Base-by-base conservation (phyloP, 2,888 invertebrate genomes). In the Orthosia incerta region DNA sequence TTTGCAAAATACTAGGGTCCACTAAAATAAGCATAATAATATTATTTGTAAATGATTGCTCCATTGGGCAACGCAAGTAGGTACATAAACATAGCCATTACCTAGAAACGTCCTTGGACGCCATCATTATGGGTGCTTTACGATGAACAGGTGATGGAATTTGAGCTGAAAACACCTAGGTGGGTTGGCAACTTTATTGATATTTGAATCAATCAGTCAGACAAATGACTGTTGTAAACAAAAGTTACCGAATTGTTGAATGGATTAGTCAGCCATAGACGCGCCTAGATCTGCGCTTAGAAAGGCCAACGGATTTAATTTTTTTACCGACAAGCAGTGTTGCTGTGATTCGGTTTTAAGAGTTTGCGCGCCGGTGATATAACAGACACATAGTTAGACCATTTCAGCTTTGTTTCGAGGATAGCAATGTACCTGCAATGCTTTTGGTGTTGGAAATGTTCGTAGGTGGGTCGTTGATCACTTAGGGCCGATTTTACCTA, bases 41-140 rank as follows among this genome's bases (percentile, higher is more conserved):
- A 80, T 76, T 78, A 80, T 80, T 85, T 77, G 78, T 59, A 76
- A 82, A 86, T 83, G 77, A 88, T 78, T 85, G 71, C 76, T 74
- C 59, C 39, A 70, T 87, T 79, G 74, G 65, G 82, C 63, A 87
- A 87, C 64, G 66, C 72, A 67, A 20, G 57, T 71, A 67, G 26
- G 57, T 71, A 76, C 61, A 71, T 71, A 71, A 83, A 82, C 69
- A 73, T 73, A 57, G 63, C 66, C 57, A 74, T 71, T 84, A 77
- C 76, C 71, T 79, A 69, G 64, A 70, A 55, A 71, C 59, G 76
- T 86, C 88, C 83, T 86, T 87, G 87, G 66, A 39, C 51, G 57
- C 69, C 56, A 73, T 76, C 74, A 80, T 83, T 85, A 76, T 79
- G 68, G 63, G 76, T 71, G 61, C 67, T 65, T 73, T 68, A 50